These are phyloP conservation scores for Stegodyphus dumicola DNA, from an alignment of 1,140 invertebrate species.

Conservation along the genomic window DNA sequence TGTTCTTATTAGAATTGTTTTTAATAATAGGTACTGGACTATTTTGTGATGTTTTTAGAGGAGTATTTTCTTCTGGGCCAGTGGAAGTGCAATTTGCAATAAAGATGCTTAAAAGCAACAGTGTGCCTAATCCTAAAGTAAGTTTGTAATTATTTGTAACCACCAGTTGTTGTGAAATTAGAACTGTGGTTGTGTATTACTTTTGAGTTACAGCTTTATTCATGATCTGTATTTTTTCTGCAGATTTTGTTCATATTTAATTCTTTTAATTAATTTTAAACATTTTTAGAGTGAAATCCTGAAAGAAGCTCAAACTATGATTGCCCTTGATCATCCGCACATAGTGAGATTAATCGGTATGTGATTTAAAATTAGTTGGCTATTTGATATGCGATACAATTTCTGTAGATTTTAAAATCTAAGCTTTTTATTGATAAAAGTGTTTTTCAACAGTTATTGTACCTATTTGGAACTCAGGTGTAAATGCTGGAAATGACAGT, in stretches of 20 bases:
- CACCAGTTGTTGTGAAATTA: no score
- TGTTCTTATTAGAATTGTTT: no score
- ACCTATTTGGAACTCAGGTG: no score
- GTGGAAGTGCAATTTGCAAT: slow-evolving; percentile 69
- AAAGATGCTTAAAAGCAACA: slow-evolving; percentile 70
- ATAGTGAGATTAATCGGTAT: slow-evolving; percentile 71
- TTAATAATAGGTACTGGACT: slow-evolving; percentile 67
- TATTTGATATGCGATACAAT: no score
- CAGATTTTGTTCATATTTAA: neutral
- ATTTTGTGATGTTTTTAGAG: slow-evolving; percentile 70
- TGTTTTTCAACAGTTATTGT: neutral
- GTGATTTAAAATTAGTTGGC: slow-evolving; percentile 23
- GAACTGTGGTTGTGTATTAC: no score
- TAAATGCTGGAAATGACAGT: no score
- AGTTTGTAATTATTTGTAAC: neutral
- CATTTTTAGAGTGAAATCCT: slow-evolving; percentile 68
- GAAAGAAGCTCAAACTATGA: slow-evolving; percentile 70
- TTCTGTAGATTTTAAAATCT: no score
- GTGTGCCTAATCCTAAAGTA: slow-evolving; percentile 65
- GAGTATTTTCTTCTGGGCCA: slow-evolving; percentile 66
- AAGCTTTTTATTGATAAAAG: no score
- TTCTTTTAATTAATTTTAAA: slow-evolving; percentile 7
- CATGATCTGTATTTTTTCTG: no score
- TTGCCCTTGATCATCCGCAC: slow-evolving; percentile 68
- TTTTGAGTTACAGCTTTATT: no score